Percentiles rank a stretch among this genome's conserved stretches.
Conservation (phyloP, 2,888 invertebrate species). For the Andrena dorsata region DNA sequence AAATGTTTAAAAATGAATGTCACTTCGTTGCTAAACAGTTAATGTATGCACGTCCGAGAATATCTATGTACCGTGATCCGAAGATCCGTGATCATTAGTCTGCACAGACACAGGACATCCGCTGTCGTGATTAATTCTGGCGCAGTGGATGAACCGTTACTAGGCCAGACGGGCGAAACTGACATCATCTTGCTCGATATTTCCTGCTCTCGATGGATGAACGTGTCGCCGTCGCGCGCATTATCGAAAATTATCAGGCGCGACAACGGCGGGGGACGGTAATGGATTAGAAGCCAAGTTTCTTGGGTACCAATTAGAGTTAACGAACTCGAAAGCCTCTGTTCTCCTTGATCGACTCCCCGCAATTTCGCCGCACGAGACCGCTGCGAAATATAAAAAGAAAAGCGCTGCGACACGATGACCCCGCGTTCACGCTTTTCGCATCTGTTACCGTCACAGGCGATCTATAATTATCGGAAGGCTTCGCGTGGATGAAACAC, state of each 20-base stretch:
- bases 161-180: conserved; percentile 1
- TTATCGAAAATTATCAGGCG: neutral
- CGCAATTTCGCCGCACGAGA: neutral
- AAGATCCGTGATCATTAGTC: conserved; percentile 12
- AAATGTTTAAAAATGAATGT: too few species aligned
- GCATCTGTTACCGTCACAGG: neutral
- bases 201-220: neutral
- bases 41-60: too few species aligned
- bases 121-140: conserved; percentile 34
- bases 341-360: neutral
- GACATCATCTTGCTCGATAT: conserved; percentile 21
- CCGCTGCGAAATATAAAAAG: conserved; percentile 7
- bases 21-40: too few species aligned
- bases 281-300: neutral
- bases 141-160: conserved; percentile 21
- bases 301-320: neutral
- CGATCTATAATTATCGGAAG: conserved; percentile 14
- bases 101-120: neutral
- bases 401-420: neutral
- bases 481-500: neutral
- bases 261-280: neutral
- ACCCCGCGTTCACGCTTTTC: neutral
- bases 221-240: neutral
- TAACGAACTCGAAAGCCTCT: neutral
- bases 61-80: neutral